Percentiles rank a stretch among this genome's conserved stretches.
Conservation (phyloP, 1,140 invertebrate species). For the Hylaeus anthracinus region DNA sequence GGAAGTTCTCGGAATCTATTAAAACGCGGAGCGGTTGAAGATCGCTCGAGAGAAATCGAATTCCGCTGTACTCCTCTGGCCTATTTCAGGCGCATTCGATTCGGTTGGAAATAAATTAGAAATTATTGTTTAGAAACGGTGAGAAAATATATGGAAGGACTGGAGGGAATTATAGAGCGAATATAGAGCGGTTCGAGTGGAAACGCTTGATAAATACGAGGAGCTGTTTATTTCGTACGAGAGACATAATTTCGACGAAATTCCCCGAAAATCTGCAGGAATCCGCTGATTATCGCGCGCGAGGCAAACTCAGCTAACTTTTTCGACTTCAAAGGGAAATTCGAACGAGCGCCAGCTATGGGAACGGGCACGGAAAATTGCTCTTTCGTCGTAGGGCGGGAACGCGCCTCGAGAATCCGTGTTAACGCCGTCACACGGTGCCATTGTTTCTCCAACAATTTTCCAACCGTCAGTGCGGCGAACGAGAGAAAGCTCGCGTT, state of each 20-base stretch:
- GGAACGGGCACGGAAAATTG: conserved; percentile 26
- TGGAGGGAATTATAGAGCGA: no score
- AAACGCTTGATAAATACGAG: not conserved
- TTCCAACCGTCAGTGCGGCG: not conserved
- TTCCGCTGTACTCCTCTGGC: not conserved
- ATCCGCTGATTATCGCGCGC: not conserved
- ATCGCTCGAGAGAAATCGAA: conserved; percentile 1
- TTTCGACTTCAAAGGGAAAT: conserved; percentile 3
- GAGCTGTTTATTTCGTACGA: not conserved
- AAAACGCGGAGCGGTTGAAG: not conserved
- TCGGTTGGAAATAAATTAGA: not conserved
- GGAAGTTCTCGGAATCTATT: conserved; percentile 1
- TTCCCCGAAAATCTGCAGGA: not conserved
- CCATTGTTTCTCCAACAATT: conserved; percentile 18
- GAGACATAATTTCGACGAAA: not conserved
- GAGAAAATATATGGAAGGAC: no score
- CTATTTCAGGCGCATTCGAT: conserved; percentile 18
- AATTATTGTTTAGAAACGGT: not conserved
- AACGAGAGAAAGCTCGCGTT: not conserved
- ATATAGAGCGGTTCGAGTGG: not conserved
- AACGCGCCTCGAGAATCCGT: not conserved
- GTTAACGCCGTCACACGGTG: not conserved
- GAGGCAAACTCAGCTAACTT: not conserved
- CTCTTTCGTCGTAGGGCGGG: not conserved
- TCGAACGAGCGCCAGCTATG: not conserved